Percentiles rank a stretch among this genome's conserved stretches.
Conservation (phyloP, 2,113 vertebrate species). For the Cyanoderma ruficeps region DNA sequence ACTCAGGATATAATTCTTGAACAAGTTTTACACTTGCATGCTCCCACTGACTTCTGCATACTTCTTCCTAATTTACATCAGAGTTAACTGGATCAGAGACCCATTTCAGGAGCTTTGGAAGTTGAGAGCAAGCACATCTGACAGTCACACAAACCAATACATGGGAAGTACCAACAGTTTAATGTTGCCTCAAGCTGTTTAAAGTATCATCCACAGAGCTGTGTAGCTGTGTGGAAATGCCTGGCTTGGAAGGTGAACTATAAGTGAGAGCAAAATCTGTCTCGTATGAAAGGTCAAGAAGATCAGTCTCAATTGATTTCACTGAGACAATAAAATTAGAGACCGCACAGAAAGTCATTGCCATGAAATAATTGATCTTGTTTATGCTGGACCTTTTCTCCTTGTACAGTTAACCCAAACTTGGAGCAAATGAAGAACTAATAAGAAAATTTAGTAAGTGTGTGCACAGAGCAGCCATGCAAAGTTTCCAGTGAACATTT, state of each 20-base stretch:
- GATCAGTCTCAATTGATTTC: not conserved
- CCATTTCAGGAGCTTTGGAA: not conserved
- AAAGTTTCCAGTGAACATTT: not conserved
- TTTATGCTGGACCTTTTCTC: not conserved
- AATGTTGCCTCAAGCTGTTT: not conserved
- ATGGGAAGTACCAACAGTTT: not conserved
- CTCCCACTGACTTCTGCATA: not conserved
- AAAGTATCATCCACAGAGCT: not conserved
- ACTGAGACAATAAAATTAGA: not conserved
- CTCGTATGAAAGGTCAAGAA: not conserved
- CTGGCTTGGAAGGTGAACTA: not conserved
- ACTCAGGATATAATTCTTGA: not conserved
- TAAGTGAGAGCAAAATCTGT: not conserved
- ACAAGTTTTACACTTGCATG: not conserved
- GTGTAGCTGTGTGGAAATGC: not conserved
- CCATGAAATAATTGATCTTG: not conserved
- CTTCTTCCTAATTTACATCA: not conserved
- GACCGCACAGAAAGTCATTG: not conserved
- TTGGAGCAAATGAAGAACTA: not conserved
- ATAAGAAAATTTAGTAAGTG: not conserved
- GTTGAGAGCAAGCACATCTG: not conserved
- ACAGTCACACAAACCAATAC: not conserved
- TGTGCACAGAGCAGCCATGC: not conserved
- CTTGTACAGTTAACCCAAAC: not conserved
- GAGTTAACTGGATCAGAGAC: not conserved